Evolutionary conservation across 2,797 vertebrate genomes (phyloP).

Genomic region (Lepus townsendii): DNA sequence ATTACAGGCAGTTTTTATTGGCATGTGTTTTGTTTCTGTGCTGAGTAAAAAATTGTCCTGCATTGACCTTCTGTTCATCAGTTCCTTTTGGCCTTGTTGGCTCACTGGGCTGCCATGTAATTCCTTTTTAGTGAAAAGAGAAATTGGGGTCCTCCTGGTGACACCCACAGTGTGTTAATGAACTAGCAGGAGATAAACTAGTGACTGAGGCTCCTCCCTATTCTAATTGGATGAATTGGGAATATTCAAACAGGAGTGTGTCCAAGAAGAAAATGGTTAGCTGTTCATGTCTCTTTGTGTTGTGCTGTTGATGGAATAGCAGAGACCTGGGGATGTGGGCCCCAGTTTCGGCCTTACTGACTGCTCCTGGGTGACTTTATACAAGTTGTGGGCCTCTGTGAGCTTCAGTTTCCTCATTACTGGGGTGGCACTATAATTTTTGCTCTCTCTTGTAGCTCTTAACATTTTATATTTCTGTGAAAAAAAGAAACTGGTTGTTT

Average conservation of each 20-base stretch:
- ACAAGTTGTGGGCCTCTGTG: not conserved
- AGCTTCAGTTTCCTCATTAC: not conserved
- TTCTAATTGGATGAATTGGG: not conserved
- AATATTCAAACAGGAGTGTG: not conserved
- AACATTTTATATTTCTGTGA: not conserved
- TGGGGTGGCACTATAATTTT: not conserved
- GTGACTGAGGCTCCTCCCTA: not conserved
- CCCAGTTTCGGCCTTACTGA: not conserved
- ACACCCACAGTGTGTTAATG: not conserved
- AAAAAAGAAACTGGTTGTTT: not conserved
- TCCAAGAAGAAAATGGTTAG: not conserved
- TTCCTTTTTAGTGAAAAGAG: not conserved
- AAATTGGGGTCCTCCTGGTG: not conserved
- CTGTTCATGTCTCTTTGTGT: too few relatives aligned
- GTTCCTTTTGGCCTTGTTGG: not conserved
- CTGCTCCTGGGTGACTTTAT: fast-evolving
- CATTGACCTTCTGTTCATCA: not conserved
- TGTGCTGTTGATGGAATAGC: too few relatives aligned
- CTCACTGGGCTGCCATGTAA: not conserved
- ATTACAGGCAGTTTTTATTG: not conserved
- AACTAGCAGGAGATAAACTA: not conserved
- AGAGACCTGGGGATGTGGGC: not conserved
- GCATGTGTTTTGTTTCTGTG: not conserved
- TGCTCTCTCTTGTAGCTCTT: not conserved
- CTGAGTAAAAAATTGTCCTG: not conserved